Percentiles rank a stretch among this genome's conserved stretches.
These are phyloP conservation scores for Acrocephalus kingi DNA, from an alignment of 2,113 vertebrate genomes.

Conservation along the genomic window DNA sequence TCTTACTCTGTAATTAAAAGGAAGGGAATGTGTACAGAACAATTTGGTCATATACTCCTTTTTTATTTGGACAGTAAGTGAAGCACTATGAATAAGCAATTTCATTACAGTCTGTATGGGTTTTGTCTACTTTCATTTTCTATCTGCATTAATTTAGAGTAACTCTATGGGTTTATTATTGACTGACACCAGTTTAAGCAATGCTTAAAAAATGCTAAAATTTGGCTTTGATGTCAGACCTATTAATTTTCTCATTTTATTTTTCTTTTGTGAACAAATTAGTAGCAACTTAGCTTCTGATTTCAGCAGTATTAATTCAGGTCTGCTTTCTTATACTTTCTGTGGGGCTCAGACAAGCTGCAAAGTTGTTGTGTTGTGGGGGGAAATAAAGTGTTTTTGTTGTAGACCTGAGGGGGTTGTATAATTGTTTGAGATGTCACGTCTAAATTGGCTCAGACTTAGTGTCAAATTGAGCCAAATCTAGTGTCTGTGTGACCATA, in stretches of 20 bases:
- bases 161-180: not conserved
- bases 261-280: not conserved
- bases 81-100: slow-evolving; percentile 47
- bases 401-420: not conserved
- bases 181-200: not conserved
- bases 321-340: not conserved
- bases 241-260: not conserved
- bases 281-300: not conserved
- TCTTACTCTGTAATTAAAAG: slow-evolving; percentile 56
- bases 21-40: not conserved
- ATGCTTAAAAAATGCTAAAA: not conserved
- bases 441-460: not conserved
- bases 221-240: not conserved
- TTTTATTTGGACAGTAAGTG: slow-evolving; percentile 41
- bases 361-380: not conserved
- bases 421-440: not conserved
- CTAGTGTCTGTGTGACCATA: not conserved
- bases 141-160: slow-evolving; percentile 12
- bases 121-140: slow-evolving; percentile 42
- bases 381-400: not conserved
- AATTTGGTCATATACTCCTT: not conserved
- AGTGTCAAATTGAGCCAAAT: not conserved
- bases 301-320: not conserved
- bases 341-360: not conserved
- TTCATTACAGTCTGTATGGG: slow-evolving; percentile 23